Base-by-base conservation (phyloP, 1,140 invertebrate species). In the Aphidius ervi region DNA sequence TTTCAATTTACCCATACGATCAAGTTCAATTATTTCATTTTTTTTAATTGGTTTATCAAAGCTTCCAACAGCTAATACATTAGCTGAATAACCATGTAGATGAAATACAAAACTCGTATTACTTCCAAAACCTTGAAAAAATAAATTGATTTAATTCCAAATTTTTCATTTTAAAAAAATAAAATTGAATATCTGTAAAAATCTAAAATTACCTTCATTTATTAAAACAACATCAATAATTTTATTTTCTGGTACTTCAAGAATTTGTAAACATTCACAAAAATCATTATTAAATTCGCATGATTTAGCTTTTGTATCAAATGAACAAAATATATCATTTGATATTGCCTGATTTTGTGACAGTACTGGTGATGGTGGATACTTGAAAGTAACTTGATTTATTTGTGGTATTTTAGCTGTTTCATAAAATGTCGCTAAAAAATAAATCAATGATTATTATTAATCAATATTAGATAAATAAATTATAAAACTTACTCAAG, bases 1-100 rank as follows among this genome's bases (percentile, higher is more conserved):
- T 20, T 63, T 46, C 10, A 85, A 70, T 9, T 71, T 63, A 16
- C 79, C 78, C 41, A 72, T 63, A 3, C 53, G 48, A 48, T 83
- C 73, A 46, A 82, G 57, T 10, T 56, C 50, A 23, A 66, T 53
- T 40, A 72, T 62, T 20, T 70, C 62, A 9, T 68, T 50, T 60
- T 64, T 70, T 6, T 53, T 65, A 23, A 74, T 63, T 8, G 72
- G 64, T 3, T n/a, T 42, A 39, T 63, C 46, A 40, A 73, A 73
- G 48, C 41, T 66, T 1, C 46, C 45, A 10, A 56, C 45, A 46
- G 63, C 69, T 10, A 72, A 9, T 8, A 74, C 49, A 47, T 60
- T 66, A 0, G 63, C 70, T 42, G 61, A 60, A 48, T 74, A 73
- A 8, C 72, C 72, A 9, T 74, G 72, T 6, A 66, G 46, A 20